These are phyloP conservation scores for Axinella damicornis DNA, from an alignment of 37 sponge, comb jelly and placozoan species.

Conservation along the genomic window DNA sequence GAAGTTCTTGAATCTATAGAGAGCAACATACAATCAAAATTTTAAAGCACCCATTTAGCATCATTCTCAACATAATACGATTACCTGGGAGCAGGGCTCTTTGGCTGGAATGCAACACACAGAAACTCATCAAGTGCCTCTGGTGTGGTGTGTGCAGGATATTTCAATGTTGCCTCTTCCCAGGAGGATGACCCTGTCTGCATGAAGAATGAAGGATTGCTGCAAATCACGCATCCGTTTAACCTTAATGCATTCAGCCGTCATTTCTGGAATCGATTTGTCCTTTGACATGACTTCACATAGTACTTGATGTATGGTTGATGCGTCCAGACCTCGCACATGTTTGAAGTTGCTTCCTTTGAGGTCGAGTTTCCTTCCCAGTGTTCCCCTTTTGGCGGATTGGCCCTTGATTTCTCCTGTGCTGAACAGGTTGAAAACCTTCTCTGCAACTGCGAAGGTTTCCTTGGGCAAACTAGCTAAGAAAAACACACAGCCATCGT, in stretches of 20 bases:
- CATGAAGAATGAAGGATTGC: not conserved
- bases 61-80: too few relatives aligned
- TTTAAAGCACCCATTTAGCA: too few relatives aligned
- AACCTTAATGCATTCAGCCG: not conserved
- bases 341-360: slow-evolving; percentile 15
- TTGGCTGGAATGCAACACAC: too few relatives aligned
- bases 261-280: slow-evolving; percentile 9
- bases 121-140: slow-evolving; percentile 15
- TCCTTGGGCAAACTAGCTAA: slow-evolving; percentile 1
- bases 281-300: not conserved
- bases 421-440: not conserved
- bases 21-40: too few relatives aligned
- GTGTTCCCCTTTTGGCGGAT: not conserved
- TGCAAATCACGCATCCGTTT: not conserved
- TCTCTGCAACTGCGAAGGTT: not conserved
- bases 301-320: not conserved
- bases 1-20: too few relatives aligned
- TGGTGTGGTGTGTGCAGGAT: not conserved
- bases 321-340: not conserved
- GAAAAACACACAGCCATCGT: slow-evolving; percentile 14
- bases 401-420: slow-evolving; percentile 8
- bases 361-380: not conserved
- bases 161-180: slow-evolving; percentile 8
- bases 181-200: not conserved
- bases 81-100: too few relatives aligned